Evolutionary conservation across 1,140 invertebrate species (phyloP).

Genomic region (Leptoteleia sp.): DNA sequence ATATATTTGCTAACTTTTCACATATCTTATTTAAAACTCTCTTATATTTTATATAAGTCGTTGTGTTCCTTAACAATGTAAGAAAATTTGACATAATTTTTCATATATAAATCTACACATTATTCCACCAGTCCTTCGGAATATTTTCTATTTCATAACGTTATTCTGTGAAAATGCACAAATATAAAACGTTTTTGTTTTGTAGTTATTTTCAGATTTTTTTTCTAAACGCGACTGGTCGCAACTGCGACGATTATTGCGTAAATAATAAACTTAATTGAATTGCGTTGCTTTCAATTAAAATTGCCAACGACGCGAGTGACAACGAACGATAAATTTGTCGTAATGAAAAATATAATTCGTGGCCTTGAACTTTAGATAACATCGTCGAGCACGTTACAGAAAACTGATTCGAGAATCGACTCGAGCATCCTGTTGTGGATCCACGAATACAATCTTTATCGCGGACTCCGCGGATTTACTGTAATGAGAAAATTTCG

Average conservation of each 20-base stretch:
- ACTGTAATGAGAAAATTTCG: conserved; percentile 26
- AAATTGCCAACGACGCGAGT: background rate
- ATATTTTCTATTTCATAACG: too few species aligned
- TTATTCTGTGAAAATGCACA: too few species aligned
- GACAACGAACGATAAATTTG: conserved; percentile 40
- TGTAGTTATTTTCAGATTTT: too few species aligned
- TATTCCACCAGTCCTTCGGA: too few species aligned
- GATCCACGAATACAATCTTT: conserved; percentile 67
- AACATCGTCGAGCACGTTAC: conserved; percentile 35
- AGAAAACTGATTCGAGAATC: conserved; percentile 31
- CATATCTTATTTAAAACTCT: too few species aligned
- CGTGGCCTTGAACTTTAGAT: conserved; percentile 61
- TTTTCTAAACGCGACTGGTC: too few species aligned
- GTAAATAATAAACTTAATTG: conserved; percentile 9
- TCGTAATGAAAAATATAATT: conserved; percentile 45
- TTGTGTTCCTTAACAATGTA: too few species aligned
- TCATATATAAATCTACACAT: too few species aligned
- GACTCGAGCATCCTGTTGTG: conserved; percentile 47
- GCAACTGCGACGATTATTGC: conserved; percentile 4
- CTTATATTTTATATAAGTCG: too few species aligned
- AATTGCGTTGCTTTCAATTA: conserved; percentile 40
- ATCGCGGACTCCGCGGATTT: conserved; percentile 37
- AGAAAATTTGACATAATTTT: too few species aligned
- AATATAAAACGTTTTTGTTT: too few species aligned
- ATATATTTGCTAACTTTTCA: too few species aligned